A percentile compares a stretch with the other conserved stretches of the same genome.
Evolutionary conservation across 1,140 invertebrate genomes (phyloP).

Genomic region (Hycleus cichorii): DNA sequence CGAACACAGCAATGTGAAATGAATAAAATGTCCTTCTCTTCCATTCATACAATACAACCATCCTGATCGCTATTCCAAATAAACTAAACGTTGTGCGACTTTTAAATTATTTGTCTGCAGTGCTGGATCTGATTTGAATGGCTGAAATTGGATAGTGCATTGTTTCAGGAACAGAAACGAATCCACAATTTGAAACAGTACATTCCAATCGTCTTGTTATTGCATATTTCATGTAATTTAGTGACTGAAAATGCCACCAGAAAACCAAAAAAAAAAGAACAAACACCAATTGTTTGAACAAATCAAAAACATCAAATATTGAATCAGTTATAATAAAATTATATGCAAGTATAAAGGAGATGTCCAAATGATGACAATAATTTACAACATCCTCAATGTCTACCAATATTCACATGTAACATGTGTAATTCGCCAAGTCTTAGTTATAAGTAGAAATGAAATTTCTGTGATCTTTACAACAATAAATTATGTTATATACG

Average conservation of each 20-base stretch:
- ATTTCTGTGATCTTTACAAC: slow-evolving; percentile 24
- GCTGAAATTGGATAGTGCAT: slow-evolving; percentile 13
- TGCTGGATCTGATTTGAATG: slow-evolving; percentile 17
- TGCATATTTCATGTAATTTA: neutral
- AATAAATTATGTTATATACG: slow-evolving; percentile 20
- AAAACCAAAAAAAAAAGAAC: no score
- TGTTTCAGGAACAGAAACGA: slow-evolving; percentile 11
- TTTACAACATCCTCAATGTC: slow-evolving; percentile 13
- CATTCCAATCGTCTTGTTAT: slow-evolving; percentile 17
- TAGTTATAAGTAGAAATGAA: slow-evolving; percentile 16
- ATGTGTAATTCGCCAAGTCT: slow-evolving; percentile 14
- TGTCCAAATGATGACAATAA: slow-evolving; percentile 1
- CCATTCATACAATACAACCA: slow-evolving; percentile 8
- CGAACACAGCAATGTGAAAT: slow-evolving; percentile 8
- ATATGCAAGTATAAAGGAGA: no score
- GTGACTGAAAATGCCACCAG: no score
- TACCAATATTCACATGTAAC: slow-evolving; percentile 10
- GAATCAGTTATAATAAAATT: no score
- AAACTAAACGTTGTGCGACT: slow-evolving; percentile 18
- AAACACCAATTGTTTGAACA: no score
- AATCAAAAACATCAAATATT: no score
- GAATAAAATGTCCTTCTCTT: slow-evolving; percentile 10
- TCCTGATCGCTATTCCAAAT: slow-evolving; percentile 17
- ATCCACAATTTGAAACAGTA: slow-evolving; percentile 17
- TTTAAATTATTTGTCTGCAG: slow-evolving; percentile 29